Base-by-base conservation (phyloP, 2,888 invertebrate species). In the Tridacna gigas region DNA sequence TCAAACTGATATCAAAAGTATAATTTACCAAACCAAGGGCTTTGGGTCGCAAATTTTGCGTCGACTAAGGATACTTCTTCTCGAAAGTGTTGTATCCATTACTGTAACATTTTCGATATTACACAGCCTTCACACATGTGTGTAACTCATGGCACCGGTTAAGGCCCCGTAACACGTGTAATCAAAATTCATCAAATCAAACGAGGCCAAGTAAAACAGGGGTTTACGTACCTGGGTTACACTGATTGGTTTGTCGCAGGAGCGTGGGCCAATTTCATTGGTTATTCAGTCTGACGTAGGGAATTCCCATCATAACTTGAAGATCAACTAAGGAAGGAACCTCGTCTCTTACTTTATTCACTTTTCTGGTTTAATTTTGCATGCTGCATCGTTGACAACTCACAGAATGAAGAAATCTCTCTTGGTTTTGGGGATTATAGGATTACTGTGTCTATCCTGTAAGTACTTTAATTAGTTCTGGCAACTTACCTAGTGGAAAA, bases 211-310 rank as follows among this genome's bases (percentile, higher is more conserved):
- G 92, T 91, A 88, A 86, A 86, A 74, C 74, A 79, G 80, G 83
- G 80, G 86, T 84, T 88, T 80, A 84, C 89, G 89, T 90, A 93
- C 92, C 91, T 93, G 93, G 91, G 84, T 73, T 71, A 75, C 63
- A 83, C 65, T 89, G 88, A 93, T 93, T 93, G 93, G 93, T 77
- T 83, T 51, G 82, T 73, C 74, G 74, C 45, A 74, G 26, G 83
- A 84, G 90, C 92, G 93, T 92, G 93, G 90, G 86, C 67, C 80
- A 69, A 77, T 74, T 74, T 90, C 84, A 93, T 93, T 93, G 93
- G 93, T 80, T 77, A 28, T 80, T 67, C 65, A 26, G 28, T 75
- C 45, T 76, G 69, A 73, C 82, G 86, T 85, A 84, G 92, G 93
- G 91, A 89, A 89, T 90, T 86, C 93, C 92, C 90, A 80, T 86